Percentiles rank a stretch among this genome's conserved stretches.
phyloP scores from a whole-genome alignment of 2,797 vertebrate species.

The Danio kyathit region DNA sequence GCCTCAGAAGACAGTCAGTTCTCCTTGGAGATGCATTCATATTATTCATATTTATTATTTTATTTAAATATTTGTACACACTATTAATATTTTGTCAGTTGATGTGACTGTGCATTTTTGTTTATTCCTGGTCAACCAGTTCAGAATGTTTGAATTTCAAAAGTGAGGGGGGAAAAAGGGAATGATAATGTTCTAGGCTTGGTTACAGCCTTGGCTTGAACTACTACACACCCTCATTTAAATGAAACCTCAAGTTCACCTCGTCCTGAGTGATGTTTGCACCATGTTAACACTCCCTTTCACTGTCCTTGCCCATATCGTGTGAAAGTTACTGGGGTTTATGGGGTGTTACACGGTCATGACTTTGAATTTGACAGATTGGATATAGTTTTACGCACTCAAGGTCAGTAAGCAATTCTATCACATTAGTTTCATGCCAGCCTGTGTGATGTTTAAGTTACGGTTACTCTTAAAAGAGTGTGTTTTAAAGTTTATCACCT shows the following conservation, averaged over 20 bases:
- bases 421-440: background rate
- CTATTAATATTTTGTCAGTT: too few species aligned
- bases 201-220: background rate
- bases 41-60: too few species aligned
- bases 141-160: too few species aligned
- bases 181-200: too few species aligned
- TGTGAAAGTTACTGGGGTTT: slow-evolving; percentile 3
- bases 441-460: background rate
- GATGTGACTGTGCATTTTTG: too few species aligned
- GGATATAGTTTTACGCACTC: slow-evolving; percentile 28
- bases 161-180: too few species aligned
- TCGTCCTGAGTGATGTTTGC: background rate
- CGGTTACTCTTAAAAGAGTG: background rate
- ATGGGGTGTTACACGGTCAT: background rate
- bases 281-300: slow-evolving; percentile 3
- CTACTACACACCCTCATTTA: background rate
- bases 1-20: too few species aligned
- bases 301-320: background rate
- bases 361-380: slow-evolving; percentile 22
- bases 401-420: slow-evolving; percentile 17
- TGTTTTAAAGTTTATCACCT: background rate
- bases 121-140: too few species aligned
- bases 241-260: slow-evolving; percentile 9
- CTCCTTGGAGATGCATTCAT: too few species aligned
- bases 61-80: too few species aligned